These are phyloP conservation scores for Agapornis roseicollis DNA, from an alignment of 2,113 vertebrate species.

Conservation along the genomic window DNA sequence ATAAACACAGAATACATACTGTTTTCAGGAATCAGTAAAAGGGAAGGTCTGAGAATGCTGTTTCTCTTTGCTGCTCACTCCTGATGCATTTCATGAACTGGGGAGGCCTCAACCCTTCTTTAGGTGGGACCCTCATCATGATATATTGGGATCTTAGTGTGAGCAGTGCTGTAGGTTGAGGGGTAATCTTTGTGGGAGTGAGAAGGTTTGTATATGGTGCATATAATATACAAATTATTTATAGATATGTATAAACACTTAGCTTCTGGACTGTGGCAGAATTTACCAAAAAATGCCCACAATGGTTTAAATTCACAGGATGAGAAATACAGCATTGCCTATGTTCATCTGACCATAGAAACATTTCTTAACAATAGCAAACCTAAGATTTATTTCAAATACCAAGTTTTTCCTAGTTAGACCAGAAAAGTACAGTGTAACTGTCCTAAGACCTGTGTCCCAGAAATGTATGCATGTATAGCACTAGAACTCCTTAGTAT, in stretches of 20 bases:
- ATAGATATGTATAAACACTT: neutral
- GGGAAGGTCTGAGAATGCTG: neutral
- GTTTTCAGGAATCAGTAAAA: neutral
- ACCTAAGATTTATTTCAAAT: neutral
- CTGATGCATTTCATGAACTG: neutral
- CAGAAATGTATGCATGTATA: neutral
- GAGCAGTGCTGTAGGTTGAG: neutral
- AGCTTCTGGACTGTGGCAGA: neutral
- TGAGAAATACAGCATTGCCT: neutral
- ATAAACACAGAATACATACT: neutral
- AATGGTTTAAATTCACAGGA: neutral
- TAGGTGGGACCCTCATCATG: neutral
- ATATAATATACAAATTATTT: neutral
- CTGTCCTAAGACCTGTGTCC: neutral
- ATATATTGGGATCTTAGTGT: neutral
- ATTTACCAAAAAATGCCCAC: neutral
- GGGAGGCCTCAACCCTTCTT: neutral
- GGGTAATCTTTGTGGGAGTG: neutral
- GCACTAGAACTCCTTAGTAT: neutral
- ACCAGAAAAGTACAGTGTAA: neutral
- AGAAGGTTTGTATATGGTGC: neutral
- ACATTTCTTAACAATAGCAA: neutral
- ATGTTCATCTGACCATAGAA: neutral
- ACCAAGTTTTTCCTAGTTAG: neutral
- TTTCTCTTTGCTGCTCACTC: neutral